Conservation (phyloP, 1,140 invertebrate genomes). For the Aradophagus sp. region DNA sequence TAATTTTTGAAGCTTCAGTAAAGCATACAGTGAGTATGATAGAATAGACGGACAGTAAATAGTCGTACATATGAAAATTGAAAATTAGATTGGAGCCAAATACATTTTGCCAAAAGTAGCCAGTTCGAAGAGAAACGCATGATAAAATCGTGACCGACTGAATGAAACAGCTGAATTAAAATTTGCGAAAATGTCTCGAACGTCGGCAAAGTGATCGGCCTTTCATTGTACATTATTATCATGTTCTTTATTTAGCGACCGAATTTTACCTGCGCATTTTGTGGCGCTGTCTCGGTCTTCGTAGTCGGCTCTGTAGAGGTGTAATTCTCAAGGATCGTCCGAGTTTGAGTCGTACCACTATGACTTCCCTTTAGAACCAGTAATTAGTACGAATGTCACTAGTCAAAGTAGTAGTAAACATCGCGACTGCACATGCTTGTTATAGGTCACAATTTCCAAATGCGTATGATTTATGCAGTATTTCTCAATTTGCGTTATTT, state of each 20-base stretch:
- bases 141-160: too few relatives aligned
- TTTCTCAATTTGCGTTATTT: too few relatives aligned
- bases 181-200: slow-evolving; percentile 7
- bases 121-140: too few relatives aligned
- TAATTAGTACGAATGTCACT: slow-evolving; percentile 69
- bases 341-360: slow-evolving; percentile 71
- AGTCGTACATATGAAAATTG: too few relatives aligned
- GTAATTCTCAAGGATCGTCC: slow-evolving; percentile 74
- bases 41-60: too few relatives aligned
- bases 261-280: slow-evolving; percentile 72
- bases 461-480: too few relatives aligned
- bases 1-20: too few relatives aligned
- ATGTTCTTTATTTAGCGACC: slow-evolving; percentile 43
- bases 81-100: too few relatives aligned
- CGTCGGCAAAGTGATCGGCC: slow-evolving; percentile 16
- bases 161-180: slow-evolving; percentile 13
- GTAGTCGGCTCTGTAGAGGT: slow-evolving; percentile 69
- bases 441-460: too few relatives aligned
- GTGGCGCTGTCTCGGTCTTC: slow-evolving; percentile 69
- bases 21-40: too few relatives aligned
- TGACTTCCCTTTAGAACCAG: slow-evolving; percentile 74
- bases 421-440: slow-evolving; percentile 49
- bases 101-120: too few relatives aligned
- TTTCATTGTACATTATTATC: slow-evolving; percentile 11
- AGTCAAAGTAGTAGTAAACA: slow-evolving; percentile 37